Evolutionary conservation across 2,888 invertebrate species (phyloP).

Genomic region (Nesidiocoris tenuis): DNA sequence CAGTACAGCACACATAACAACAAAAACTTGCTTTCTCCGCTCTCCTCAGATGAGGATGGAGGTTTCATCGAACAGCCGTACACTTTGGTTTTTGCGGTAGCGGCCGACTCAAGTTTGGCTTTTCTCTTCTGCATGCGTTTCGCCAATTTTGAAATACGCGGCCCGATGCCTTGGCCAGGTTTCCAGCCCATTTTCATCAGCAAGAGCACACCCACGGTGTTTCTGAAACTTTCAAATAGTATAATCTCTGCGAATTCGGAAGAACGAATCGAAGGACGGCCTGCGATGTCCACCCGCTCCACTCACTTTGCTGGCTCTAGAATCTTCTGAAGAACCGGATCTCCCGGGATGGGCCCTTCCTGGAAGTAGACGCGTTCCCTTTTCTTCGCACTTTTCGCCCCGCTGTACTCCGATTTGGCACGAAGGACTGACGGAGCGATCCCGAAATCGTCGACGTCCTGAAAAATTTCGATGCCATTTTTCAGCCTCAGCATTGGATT

Average conservation of each 20-base stretch:
- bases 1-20: no score
- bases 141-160: constrained; percentile 58
- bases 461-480: constrained; percentile 34
- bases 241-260: no score
- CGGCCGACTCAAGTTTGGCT: background rate
- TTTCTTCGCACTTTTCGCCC: constrained; percentile 52
- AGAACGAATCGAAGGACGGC: background rate
- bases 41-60: constrained; percentile 37
- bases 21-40: constrained; percentile 1
- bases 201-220: constrained; percentile 83
- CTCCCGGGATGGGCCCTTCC: constrained; percentile 61
- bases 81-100: constrained; percentile 47
- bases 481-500: background rate
- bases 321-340: constrained; percentile 60
- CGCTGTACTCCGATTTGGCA: constrained; percentile 74
- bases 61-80: constrained; percentile 55
- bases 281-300: background rate
- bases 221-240: constrained; percentile 58
- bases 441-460: constrained; percentile 74
- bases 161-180: constrained; percentile 81
- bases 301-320: constrained; percentile 60
- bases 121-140: constrained; percentile 54
- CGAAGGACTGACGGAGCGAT: constrained; percentile 86
- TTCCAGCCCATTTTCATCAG: constrained; percentile 91
- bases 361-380: constrained; percentile 46